Evolutionary conservation across 1,140 invertebrate species (phyloP).

Genomic region (Melipona quadrifasciata): DNA sequence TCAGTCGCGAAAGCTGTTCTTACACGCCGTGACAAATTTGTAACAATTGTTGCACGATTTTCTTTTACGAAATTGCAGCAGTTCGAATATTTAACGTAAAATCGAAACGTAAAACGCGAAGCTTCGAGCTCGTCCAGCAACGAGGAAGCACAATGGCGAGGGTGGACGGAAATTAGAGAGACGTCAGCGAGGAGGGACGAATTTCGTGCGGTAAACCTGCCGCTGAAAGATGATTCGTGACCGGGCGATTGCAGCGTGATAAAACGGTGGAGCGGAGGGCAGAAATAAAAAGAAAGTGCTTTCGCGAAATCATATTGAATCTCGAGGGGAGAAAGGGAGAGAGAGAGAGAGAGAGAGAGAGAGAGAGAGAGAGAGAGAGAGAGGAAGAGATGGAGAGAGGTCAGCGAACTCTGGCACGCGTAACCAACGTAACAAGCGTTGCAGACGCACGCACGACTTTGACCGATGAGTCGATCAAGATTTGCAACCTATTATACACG

Average conservation of each 20-base stretch:
- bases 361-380: too few species aligned
- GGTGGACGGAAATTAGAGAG: not conserved
- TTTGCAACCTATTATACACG: not conserved
- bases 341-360: too few species aligned
- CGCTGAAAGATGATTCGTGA: not conserved
- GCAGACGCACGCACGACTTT: slow-evolving; percentile 16
- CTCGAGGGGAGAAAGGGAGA: not conserved
- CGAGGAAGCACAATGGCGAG: not conserved
- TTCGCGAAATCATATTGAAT: slow-evolving; percentile 26
- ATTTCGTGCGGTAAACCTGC: not conserved
- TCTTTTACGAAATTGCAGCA: too few species aligned
- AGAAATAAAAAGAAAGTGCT: slow-evolving; percentile 7
- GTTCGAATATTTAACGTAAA: too few species aligned
- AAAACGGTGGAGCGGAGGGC: not conserved
- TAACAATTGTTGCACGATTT: too few species aligned
- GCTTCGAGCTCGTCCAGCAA: not conserved
- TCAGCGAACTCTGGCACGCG: slow-evolving; percentile 16
- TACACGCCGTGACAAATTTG: too few species aligned
- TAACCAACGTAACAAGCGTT: slow-evolving; percentile 12
- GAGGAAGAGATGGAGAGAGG: too few species aligned
- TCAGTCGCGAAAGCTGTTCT: too few species aligned
- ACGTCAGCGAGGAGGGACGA: not conserved
- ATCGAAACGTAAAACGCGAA: too few species aligned
- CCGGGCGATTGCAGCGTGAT: not conserved
- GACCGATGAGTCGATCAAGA: slow-evolving; percentile 20